Evolutionary conservation across 2,797 vertebrate species (phyloP), one percentile per base, ranked within the genome.

Genomic region (Dendrocincla fuliginosa): DNA sequence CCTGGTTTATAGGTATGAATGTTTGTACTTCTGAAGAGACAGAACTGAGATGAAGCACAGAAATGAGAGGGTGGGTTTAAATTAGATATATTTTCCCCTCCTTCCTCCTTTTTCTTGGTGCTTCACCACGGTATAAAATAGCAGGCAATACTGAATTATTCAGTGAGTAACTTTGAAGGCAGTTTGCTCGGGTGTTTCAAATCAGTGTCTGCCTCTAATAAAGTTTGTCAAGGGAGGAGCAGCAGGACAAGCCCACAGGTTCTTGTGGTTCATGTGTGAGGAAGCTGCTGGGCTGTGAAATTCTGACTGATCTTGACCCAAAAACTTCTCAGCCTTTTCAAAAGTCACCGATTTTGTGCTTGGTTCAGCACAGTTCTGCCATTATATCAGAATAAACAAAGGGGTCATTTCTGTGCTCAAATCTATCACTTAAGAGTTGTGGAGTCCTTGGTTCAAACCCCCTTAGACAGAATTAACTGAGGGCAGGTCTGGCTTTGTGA

Each of bases 131-230:
- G 74, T 93, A 84, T 89, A 92, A 92, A 91, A 64, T 95, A 89
- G 42, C 81, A 94, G 75, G 75, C 63, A 87, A 76, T 79, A 69
- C 76, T 87, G n/a, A 93, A 91, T 95, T 94, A 91, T 91, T 93
- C 92, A 65, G 50, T 80, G 92, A 89, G 68, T 84, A 65, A 61
- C 87, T 84, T 67, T 10, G 78, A 63, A 89, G 75, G 39, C 52
- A 74, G 8, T 94, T 87, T 95, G 55, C 82, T 87, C 1, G 3
- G n/a, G 60, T 80, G 64, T 87, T 89, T 79, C 68, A 56, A 70
- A 89, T 55, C 47, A 7, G 1, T 89, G 63, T 79, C 59, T 84
- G 57, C 57, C 74, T 79, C 39, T 89, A 80, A 85, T 57, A 65
- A 73, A 85, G 65, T 52, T 49, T 84, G 64, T 85, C 75, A 70